These are phyloP conservation scores for Thinocorus orbignyianus DNA, from an alignment of 2,113 vertebrate species.

Conservation along the genomic window DNA sequence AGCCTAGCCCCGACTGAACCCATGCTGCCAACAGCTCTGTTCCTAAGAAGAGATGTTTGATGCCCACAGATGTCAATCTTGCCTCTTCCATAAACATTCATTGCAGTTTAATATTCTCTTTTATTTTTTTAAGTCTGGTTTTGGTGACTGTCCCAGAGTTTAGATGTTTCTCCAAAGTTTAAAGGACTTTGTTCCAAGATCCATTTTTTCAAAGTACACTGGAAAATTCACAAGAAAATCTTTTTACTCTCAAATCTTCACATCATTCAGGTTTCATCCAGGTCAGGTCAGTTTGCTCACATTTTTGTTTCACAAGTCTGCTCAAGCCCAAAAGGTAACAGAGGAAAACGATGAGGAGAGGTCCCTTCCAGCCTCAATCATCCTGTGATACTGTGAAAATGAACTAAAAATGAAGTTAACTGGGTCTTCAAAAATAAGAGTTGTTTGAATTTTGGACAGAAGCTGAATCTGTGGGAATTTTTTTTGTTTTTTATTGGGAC, in stretches of 20 bases:
- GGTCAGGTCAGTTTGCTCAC: background rate
- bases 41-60: background rate
- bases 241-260: background rate
- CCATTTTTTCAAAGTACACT: background rate
- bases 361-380: background rate
- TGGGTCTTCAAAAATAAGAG: background rate
- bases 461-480: background rate
- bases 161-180: background rate
- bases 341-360: background rate
- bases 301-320: background rate
- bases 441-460: background rate
- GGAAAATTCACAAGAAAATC: background rate
- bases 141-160: slow-evolving; percentile 14
- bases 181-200: background rate
- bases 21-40: background rate
- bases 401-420: background rate
- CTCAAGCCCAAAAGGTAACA: background rate
- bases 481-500: background rate
- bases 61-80: background rate
- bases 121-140: background rate
- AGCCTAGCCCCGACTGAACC: background rate
- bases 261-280: background rate
- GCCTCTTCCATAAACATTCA: slow-evolving; percentile 14
- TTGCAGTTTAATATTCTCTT: background rate
- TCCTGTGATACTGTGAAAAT: background rate